phyloP scores from a whole-genome alignment of 2,797 vertebrate species.

The Gila robusta region DNA sequence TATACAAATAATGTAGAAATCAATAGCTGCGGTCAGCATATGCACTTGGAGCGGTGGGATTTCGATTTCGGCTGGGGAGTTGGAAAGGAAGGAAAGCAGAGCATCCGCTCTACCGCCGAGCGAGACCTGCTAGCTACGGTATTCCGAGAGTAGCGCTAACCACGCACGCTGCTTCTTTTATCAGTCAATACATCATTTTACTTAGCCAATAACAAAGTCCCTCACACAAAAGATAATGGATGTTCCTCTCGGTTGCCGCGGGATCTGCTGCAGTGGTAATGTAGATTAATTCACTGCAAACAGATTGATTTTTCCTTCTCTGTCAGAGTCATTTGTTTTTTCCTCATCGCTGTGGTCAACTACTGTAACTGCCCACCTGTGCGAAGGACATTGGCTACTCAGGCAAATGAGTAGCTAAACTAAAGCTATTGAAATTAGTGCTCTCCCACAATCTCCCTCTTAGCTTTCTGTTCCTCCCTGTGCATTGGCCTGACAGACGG shows the following conservation, averaged over 20 bases:
- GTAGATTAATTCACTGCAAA: conserved; percentile 69
- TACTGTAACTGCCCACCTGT: conserved; percentile 61
- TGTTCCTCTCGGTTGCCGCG: conserved; percentile 61
- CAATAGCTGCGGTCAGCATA: conserved; percentile 58
- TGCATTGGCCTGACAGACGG: conserved; percentile 46
- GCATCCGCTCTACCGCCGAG: conserved; percentile 28
- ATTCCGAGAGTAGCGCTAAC: conserved; percentile 46
- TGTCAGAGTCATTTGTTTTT: conserved; percentile 65
- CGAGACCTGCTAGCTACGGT: conserved; percentile 35
- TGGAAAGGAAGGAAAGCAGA: conserved; percentile 34
- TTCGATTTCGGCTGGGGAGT: conserved; percentile 50
- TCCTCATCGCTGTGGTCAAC: conserved; percentile 55
- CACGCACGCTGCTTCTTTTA: conserved; percentile 59
- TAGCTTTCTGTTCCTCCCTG: conserved; percentile 6
- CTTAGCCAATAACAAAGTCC: conserved; percentile 67
- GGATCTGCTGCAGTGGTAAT: conserved; percentile 64
- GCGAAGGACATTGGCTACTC: conserved; percentile 47
- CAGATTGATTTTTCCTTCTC: conserved; percentile 67
- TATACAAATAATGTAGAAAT: conserved; percentile 63
- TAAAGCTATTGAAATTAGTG: conserved; percentile 39
- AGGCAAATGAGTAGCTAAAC: conserved; percentile 55
- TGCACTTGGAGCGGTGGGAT: conserved; percentile 50
- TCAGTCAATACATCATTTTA: conserved; percentile 68
- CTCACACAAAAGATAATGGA: conserved; percentile 68
- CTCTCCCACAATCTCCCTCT: background rate